Conservation (phyloP, 2,888 invertebrate species). For the Pediacus dermestoides region DNA sequence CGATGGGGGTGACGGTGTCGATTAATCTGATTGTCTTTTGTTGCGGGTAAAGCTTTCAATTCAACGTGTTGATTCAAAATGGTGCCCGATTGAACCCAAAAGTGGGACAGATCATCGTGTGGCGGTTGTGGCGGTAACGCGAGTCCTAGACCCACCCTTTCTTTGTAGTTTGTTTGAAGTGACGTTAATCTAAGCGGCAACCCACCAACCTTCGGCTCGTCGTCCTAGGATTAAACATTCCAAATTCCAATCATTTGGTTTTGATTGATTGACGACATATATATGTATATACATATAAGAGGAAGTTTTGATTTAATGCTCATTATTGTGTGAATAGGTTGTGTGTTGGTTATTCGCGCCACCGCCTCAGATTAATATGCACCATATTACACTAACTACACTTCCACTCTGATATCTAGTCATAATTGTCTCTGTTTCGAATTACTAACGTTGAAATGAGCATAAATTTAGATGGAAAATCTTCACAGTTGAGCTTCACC, state of each 20-base stretch:
- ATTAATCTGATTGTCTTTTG: slow-evolving; percentile 28
- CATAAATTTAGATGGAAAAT: too few species aligned
- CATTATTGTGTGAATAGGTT: slow-evolving; percentile 15
- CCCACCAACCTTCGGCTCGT: too few species aligned
- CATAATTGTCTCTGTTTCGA: too few species aligned
- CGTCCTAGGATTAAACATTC: too few species aligned
- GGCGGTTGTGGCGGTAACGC: background rate
- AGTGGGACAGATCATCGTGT: slow-evolving; percentile 15
- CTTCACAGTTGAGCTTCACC: too few species aligned
- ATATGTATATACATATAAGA: too few species aligned
- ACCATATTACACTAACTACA: too few species aligned
- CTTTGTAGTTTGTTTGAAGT: slow-evolving; percentile 27
- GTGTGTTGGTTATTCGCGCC: too few species aligned
- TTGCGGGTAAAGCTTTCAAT: slow-evolving; percentile 18
- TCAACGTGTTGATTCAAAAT: slow-evolving; percentile 29
- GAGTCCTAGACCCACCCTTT: slow-evolving; percentile 23
- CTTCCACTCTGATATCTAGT: too few species aligned
- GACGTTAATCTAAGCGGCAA: slow-evolving; percentile 15
- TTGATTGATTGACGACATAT: slow-evolving; percentile 15
- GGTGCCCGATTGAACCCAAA: slow-evolving; percentile 21
- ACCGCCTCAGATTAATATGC: too few species aligned
- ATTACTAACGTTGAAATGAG: too few species aligned
- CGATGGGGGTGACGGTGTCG: slow-evolving; percentile 22
- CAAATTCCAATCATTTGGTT: slow-evolving; percentile 11
- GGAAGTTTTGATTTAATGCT: too few species aligned